phyloP scores from a whole-genome alignment of 2,888 invertebrate genomes.

The Brenthis ino region DNA sequence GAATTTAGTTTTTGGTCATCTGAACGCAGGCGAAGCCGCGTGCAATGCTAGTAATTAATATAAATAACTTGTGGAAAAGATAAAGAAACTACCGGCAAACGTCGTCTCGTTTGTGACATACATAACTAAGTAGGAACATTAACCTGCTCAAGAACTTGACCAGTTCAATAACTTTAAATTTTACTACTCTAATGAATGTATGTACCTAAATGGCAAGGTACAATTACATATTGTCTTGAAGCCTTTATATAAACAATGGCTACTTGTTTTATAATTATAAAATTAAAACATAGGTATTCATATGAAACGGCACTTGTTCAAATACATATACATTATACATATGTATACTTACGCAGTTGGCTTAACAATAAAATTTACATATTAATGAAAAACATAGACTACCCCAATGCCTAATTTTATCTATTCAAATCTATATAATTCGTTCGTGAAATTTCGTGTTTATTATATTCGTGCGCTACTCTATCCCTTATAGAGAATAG shows the following conservation, averaged over 20 bases:
- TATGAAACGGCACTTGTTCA: no score
- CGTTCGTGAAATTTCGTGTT: no score
- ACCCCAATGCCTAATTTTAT: no score
- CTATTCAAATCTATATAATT: no score
- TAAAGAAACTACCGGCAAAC: not conserved
- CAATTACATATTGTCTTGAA: slow-evolving; percentile 9
- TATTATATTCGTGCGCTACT: no score
- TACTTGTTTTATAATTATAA: slow-evolving; percentile 9
- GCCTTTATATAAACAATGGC: slow-evolving; percentile 7
- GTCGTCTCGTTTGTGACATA: not conserved
- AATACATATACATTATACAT: no score
- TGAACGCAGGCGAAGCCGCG: no score
- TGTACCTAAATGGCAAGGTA: slow-evolving; percentile 1
- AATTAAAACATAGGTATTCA: not conserved
- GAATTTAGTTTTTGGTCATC: no score
- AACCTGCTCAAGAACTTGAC: not conserved
- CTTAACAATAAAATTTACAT: no score
- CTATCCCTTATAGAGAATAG: no score
- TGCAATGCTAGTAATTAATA: not conserved
- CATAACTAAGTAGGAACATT: slow-evolving; percentile 7
- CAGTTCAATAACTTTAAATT: slow-evolving; percentile 14
- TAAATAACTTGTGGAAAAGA: not conserved
- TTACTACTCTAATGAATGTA: slow-evolving; percentile 4
- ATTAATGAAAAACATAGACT: no score
- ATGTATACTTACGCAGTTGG: no score